Evolutionary conservation across 2,113 vertebrate genomes (phyloP).

Genomic region (Thunnus maccoyii): DNA sequence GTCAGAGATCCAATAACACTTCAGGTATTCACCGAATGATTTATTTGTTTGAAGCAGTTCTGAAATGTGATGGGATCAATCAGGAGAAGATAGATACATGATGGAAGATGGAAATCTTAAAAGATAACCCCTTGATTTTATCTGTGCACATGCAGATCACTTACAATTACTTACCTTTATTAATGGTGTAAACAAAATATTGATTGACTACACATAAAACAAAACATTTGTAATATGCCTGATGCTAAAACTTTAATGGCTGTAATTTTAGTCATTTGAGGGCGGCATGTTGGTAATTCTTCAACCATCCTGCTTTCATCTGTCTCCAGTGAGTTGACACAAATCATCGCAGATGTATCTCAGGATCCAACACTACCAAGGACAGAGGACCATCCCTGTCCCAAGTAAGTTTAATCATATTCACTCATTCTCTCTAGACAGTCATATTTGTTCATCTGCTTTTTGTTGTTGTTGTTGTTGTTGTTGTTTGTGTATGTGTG

Average conservation of each 20-base stretch:
- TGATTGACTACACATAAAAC: background rate
- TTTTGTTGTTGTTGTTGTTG: too few relatives aligned
- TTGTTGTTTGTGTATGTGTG: too few relatives aligned
- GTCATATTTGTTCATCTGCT: background rate
- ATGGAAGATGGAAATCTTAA: too few relatives aligned
- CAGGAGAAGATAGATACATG: background rate
- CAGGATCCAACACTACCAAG: conserved; percentile 94
- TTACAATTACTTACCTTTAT: background rate
- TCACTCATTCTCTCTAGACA: background rate
- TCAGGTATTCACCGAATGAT: too few relatives aligned
- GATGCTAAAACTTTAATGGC: background rate
- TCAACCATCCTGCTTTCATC: too few relatives aligned
- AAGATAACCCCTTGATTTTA: background rate
- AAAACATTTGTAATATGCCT: background rate
- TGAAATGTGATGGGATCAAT: background rate
- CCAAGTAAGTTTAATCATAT: conserved; percentile 86
- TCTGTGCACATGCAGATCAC: background rate
- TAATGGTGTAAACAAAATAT: background rate
- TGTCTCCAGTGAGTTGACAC: conserved; percentile 88
- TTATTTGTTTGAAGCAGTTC: too few relatives aligned
- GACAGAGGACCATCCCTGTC: conserved; percentile 95
- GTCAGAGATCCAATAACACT: background rate
- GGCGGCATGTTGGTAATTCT: background rate
- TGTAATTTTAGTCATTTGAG: background rate
- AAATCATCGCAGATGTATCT: conserved; percentile 95